These are phyloP conservation scores for Tetanocera ferruginea DNA, from an alignment of 2,888 invertebrate species.

Conservation along the genomic window DNA sequence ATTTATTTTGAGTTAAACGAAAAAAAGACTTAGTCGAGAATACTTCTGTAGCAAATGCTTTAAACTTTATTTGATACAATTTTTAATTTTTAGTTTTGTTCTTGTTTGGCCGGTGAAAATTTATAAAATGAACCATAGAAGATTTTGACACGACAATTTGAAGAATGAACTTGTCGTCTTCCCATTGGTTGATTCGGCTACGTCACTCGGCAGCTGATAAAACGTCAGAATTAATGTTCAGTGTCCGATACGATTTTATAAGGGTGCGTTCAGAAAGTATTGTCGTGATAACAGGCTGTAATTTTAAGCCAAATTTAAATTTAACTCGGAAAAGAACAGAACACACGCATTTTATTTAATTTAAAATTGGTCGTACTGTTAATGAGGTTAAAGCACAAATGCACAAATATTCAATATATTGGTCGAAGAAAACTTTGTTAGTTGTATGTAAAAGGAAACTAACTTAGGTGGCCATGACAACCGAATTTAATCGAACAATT, in stretches of 20 bases:
- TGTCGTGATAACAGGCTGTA: too few species aligned
- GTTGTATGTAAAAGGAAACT: too few species aligned
- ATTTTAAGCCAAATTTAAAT: too few species aligned
- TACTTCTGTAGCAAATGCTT: background rate
- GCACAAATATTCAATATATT: too few species aligned
- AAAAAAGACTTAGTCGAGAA: too few species aligned
- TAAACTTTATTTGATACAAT: background rate
- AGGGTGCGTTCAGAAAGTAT: background rate
- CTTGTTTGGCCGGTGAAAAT: constrained; percentile 48
- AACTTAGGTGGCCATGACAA: too few species aligned
- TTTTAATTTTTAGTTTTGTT: background rate
- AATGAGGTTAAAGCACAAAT: too few species aligned
- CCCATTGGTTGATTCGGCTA: constrained; percentile 49
- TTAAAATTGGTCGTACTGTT: too few species aligned
- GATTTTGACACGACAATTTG: constrained; percentile 48
- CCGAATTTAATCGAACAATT: too few species aligned
- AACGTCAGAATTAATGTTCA: constrained; percentile 17
- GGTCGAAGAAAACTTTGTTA: too few species aligned
- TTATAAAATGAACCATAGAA: constrained; percentile 25
- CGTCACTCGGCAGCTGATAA: constrained; percentile 21
- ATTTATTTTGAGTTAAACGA: background rate
- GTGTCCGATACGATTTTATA: background rate
- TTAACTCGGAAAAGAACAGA: too few species aligned
- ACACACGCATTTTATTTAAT: too few species aligned
- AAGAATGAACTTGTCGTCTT: constrained; percentile 52